Evolutionary conservation across 2,113 vertebrate species (phyloP), one percentile per base, ranked within the genome.

Genomic region (Mola mola): DNA sequence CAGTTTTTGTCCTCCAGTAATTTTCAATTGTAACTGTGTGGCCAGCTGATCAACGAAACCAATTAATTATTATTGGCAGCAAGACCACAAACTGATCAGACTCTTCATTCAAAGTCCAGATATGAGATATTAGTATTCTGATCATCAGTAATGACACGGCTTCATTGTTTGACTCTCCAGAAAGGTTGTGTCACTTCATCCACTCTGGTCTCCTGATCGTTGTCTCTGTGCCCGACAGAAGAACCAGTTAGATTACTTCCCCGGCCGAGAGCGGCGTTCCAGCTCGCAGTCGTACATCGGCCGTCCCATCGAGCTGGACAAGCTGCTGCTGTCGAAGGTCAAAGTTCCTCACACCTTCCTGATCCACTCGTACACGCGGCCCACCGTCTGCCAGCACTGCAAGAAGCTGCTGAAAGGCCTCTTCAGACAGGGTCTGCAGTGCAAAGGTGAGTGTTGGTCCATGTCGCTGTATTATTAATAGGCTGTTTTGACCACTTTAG

Each of bases 271-370:
- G 83, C 95, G 95, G 49, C 93, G 96, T 7, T 94, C 94, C 2
- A 96, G 96, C 90, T 97, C 94, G 2, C 95, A 97, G 81, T 96
- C 96, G 0, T 95, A 98, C 57, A 83, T 94, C 10, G 96, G 97
- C 11, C 93, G 96, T 19, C 96, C 97, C 17, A 97, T 99, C 64
- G 93, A 96, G 20, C 90, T 99, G 2, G 97, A 99, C 86, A 98
- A 98, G 91, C 94, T 98, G 62, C 81, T 98, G 49, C 83, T 98
- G 79, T 94, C 95, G 5, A 98, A 97, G 81, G 96, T 99, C 43
- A 99, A 99, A 91, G 96, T 99, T 67, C 96, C 97, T 1, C 96
- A 99, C 85, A 99, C 95, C 0, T 98, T 99, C 20, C 94, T 94
- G 82, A 95, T 99, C 88, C 97, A 99, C 83, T 98, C 97, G 6